Base-by-base conservation (phyloP, 2,888 invertebrate species). In the Hirudinaria manillensis region DNA sequence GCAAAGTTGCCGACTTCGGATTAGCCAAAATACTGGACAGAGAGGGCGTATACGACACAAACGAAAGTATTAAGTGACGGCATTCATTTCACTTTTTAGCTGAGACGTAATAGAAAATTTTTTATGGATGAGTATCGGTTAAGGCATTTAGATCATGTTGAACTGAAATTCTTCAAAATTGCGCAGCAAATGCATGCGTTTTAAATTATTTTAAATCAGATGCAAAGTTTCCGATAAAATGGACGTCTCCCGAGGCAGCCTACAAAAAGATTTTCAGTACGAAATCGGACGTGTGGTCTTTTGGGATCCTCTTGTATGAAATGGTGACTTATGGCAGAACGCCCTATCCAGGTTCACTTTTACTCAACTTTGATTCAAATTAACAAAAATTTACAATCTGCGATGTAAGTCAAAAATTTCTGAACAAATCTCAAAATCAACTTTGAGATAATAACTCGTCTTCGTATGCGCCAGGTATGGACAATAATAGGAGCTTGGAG, bases 241-340 rank as follows among this genome's bases (percentile, higher is more conserved):
- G 97, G 97, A 97, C 97, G 7, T 94, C 96, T 0, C 96, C 96
- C 0, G 96, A 96, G 86, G 96, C 96, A 3, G 95, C 95, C 38
- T 91, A 94, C 74, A 93, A 94, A 84, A 93, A 94, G 68, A 90
- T 92, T 83, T 99, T 99, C 87, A 95, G 95, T 72, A 95, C 98
- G 80, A 99, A 99, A 87, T 96, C 95, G 61, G 99, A 99, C 86
- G 98, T 99, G 0, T 99, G 99, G 99, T 97, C 96, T 0, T 97
- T 93, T 84, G 97, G 96, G 72, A 93, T 97, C 79, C 87, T 97
- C 16, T 87, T 97, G n/a, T 96, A 95, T 93, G 97, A 97, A 86
- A 87, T 97, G 70, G 93, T 95, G 84, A 97, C 96, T 21, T 94
- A 93, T 84, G 97, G 85, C n/a, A 94, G 96, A 88, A 93, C 97